Conservation (phyloP, 2,888 invertebrate species). For the Frankliniella intonsa region DNA sequence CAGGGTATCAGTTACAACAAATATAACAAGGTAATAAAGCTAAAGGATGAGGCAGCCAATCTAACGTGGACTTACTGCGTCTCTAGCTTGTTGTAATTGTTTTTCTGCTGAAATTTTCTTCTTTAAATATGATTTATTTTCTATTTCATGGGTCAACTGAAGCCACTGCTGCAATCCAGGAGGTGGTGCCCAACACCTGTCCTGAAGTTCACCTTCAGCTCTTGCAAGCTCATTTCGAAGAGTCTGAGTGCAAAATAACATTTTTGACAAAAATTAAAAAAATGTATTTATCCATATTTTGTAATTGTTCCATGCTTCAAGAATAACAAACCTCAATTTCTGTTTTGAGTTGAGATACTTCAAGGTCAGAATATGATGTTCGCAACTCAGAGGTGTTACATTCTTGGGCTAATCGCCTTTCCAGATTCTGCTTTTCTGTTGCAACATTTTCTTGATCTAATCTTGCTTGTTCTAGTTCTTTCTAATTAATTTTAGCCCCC, state of each 20-base stretch:
- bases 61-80: slow-evolving; percentile 62
- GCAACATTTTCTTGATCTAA: slow-evolving; percentile 78
- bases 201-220: slow-evolving; percentile 86
- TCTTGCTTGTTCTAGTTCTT: slow-evolving; percentile 73
- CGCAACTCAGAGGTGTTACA: slow-evolving; percentile 52
- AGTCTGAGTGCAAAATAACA: slow-evolving; percentile 51
- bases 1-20: background rate
- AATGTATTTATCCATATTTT: slow-evolving; percentile 9
- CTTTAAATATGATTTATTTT: slow-evolving; percentile 78
- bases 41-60: background rate
- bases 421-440: slow-evolving; percentile 75
- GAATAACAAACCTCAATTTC: slow-evolving; percentile 65
- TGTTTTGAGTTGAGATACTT: slow-evolving; percentile 73
- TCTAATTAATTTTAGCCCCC: slow-evolving; percentile 41
- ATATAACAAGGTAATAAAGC: background rate
- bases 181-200: slow-evolving; percentile 85
- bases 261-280: slow-evolving; percentile 30
- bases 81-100: slow-evolving; percentile 80
- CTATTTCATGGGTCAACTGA: slow-evolving; percentile 92
- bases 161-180: slow-evolving; percentile 89
- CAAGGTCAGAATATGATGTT: slow-evolving; percentile 73
- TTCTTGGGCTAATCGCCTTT: slow-evolving; percentile 67
- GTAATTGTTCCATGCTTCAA: slow-evolving; percentile 13
- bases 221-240: slow-evolving; percentile 74
- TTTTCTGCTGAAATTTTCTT: slow-evolving; percentile 78